phyloP scores from a whole-genome alignment of 2,113 vertebrate genomes.

The Corythaeola cristata region DNA sequence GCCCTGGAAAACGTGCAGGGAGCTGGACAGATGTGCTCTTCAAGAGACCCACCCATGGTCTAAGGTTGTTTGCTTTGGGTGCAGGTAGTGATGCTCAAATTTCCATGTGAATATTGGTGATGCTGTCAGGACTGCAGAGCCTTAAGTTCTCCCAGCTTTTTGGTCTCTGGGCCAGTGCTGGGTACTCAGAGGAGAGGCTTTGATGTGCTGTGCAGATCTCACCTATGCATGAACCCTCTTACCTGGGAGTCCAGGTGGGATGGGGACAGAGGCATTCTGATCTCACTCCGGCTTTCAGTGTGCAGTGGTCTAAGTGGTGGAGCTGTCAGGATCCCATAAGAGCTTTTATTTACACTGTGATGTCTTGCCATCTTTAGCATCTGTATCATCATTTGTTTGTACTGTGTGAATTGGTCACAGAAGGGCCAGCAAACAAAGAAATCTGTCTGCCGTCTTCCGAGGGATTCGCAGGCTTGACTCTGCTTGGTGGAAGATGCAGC shows the following conservation, averaged over 20 bases:
- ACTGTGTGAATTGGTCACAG: not conserved
- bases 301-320: not conserved
- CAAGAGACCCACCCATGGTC: not conserved
- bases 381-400: constrained; percentile 24
- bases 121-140: not conserved
- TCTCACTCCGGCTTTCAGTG: not conserved
- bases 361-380: constrained; percentile 17
- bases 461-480: not conserved
- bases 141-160: not conserved
- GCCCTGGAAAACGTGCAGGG: not conserved
- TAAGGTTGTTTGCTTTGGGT: not conserved
- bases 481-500: not conserved
- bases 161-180: not conserved
- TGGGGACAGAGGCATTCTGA: not conserved
- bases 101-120: not conserved
- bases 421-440: constrained; percentile 1
- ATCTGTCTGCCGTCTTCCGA: not conserved
- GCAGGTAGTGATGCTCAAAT: not conserved
- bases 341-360: not conserved
- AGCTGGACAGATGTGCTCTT: not conserved
- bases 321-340: not conserved
- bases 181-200: not conserved
- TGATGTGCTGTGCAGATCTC: not conserved
- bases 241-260: not conserved
- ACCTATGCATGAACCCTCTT: rapidly evolving